Conservation (phyloP, 1,140 invertebrate species). For the Drosophila novamexicana region DNA sequence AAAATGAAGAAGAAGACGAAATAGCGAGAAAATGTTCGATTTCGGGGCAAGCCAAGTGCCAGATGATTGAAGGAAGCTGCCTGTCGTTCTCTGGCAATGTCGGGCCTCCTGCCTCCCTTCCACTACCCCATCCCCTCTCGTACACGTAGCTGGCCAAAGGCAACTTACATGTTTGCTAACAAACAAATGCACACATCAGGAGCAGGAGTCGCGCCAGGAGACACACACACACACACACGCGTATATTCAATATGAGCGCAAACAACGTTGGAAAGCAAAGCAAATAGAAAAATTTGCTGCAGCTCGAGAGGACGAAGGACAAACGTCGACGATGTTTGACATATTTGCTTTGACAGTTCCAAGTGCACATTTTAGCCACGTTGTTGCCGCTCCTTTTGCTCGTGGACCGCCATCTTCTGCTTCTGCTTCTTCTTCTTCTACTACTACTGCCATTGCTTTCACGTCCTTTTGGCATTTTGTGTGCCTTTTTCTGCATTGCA, state of each 20-base stretch:
- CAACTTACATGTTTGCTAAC: slow-evolving; percentile 83
- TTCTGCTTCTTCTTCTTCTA: neutral
- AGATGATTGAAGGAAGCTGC: slow-evolving; percentile 71
- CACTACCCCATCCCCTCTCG: neutral
- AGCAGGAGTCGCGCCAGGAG: slow-evolving; percentile 52
- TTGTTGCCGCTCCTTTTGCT: slow-evolving; percentile 27
- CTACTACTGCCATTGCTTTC: neutral
- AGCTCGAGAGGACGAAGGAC: slow-evolving; percentile 51
- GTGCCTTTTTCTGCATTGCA: slow-evolving; percentile 60
- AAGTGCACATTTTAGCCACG: slow-evolving; percentile 81
- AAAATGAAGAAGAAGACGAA: slow-evolving; percentile 15
- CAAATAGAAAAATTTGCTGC: slow-evolving; percentile 81
- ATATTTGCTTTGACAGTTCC: slow-evolving; percentile 82
- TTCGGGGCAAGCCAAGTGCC: slow-evolving; percentile 67
- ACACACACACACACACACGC: slow-evolving; percentile 37
- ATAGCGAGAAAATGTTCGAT: slow-evolving; percentile 32
- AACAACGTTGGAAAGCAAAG: slow-evolving; percentile 78
- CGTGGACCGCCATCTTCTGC: neutral
- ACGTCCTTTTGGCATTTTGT: slow-evolving; percentile 59
- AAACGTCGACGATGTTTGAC: slow-evolving; percentile 72
- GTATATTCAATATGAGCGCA: slow-evolving; percentile 61
- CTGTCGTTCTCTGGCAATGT: slow-evolving; percentile 15
- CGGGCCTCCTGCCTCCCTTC: neutral
- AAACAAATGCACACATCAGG: slow-evolving; percentile 74
- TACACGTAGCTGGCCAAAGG: slow-evolving; percentile 67